These are phyloP conservation scores for Chloromyia formosa DNA, from an alignment of 2,888 invertebrate genomes.

Conservation along the genomic window DNA sequence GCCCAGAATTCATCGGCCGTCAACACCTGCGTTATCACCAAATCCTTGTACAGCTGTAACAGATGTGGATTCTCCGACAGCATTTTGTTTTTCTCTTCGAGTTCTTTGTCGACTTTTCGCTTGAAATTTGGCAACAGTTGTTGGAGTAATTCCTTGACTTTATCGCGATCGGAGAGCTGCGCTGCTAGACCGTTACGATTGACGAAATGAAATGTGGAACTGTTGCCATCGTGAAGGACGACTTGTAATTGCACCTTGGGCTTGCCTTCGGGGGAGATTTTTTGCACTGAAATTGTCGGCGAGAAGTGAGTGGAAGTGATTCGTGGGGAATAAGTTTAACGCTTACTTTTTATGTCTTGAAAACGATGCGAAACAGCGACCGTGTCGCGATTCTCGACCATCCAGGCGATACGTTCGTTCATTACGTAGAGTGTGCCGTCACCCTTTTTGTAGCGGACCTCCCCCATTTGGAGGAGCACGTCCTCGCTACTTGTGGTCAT, in stretches of 20 bases:
- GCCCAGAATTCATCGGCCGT: slow-evolving; percentile 98
- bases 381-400: slow-evolving; percentile 90
- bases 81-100: slow-evolving; percentile 90
- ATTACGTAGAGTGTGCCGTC: slow-evolving; percentile 94
- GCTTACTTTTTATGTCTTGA: slow-evolving; percentile 93
- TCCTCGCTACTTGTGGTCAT: slow-evolving; percentile 95
- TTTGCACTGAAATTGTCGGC: slow-evolving; percentile 75
- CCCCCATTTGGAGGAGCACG: slow-evolving; percentile 89
- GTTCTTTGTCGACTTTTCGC: slow-evolving; percentile 87
- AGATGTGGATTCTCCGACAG: slow-evolving; percentile 89
- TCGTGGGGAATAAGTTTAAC: slow-evolving; percentile 4
- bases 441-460: slow-evolving; percentile 95
- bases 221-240: slow-evolving; percentile 90
- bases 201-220: slow-evolving; percentile 97
- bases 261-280: slow-evolving; percentile 96
- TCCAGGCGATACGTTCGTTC: slow-evolving; percentile 96
- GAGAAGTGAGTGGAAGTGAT: slow-evolving; percentile 6
- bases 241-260: slow-evolving; percentile 98
- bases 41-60: slow-evolving; percentile 93
- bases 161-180: slow-evolving; percentile 90
- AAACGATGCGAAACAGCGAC: slow-evolving; percentile 93
- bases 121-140: slow-evolving; percentile 93
- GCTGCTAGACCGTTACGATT: slow-evolving; percentile 83
- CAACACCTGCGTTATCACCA: slow-evolving; percentile 95
- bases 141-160: slow-evolving; percentile 90